Base-by-base conservation (phyloP, 2,797 vertebrate species). In the Enteromius afrohamiltoni region DNA sequence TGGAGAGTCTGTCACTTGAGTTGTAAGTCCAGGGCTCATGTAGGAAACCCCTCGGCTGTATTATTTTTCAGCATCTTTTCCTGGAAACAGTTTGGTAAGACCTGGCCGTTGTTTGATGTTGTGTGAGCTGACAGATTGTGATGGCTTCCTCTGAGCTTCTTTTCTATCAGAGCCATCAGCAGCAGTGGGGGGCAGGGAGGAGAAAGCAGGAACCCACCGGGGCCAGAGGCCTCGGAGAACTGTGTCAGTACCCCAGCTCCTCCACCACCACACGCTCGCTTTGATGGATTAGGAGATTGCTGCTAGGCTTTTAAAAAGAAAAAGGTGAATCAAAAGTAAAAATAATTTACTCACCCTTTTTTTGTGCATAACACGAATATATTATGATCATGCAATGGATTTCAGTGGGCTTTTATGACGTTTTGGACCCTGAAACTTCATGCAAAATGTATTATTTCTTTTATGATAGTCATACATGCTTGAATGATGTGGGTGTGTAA, bases 81-180 rank as follows among this genome's bases (percentile, higher is more conserved):
- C 77, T 87, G 78, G 82, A 88, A 79, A 80, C 69, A 65, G 86
- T 82, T 83, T 45, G 60, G n/a, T 45, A 76, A 87, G 82, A 86
- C 79, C 87, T 87, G 88, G 55, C 40, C 42, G 58, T 77, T 73
- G 88, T 90, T 91, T 90, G 85, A 90, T 88, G 86, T 86, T 84
- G 62, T 75, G 79, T 79, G 82, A 90, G 85, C 85, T 89, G 91
- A 90, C 89, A 84, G 88, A 80, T 67, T 86, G 45, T 76, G 80
- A 89, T 85, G 89, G 84, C 86, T 86, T 87, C 89, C 86, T 89
- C 83, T 62, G 88, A 87, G 87, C 74, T 86, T 79, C 60, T 67
- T 70, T 83, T 81, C 84, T 86, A 88, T 89, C 79, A 68, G 80
- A 81, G 82, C 58, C 85, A 84, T 88, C 83, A 88, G 83, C 80